Percentiles rank a stretch among this genome's conserved stretches.
phyloP scores from a whole-genome alignment of 2,797 vertebrate species.

The Urophycis tenuis region DNA sequence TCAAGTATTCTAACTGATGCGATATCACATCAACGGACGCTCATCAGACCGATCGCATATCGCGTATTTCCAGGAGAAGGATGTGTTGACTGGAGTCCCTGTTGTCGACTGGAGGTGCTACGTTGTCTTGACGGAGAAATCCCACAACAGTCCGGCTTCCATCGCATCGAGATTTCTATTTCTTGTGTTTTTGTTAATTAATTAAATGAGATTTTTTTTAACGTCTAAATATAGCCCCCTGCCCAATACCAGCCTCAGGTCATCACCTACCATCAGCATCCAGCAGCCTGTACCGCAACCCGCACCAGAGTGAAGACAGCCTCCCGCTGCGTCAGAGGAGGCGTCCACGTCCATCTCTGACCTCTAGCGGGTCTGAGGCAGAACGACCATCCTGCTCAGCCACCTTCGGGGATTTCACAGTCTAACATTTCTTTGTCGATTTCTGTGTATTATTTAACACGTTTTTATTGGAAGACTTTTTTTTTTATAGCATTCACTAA shows the following conservation, averaged over 20 bases:
- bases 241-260: constrained; percentile 24
- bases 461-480: neutral
- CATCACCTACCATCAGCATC: constrained; percentile 29
- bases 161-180: neutral
- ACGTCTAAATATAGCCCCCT: neutral
- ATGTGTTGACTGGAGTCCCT: neutral
- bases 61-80: neutral
- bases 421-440: neutral
- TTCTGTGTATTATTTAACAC: neutral
- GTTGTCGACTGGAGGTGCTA: neutral
- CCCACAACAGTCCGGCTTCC: neutral
- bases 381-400: neutral
- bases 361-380: neutral
- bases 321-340: neutral
- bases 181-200: neutral
- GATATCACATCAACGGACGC: neutral
- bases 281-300: constrained; percentile 37
- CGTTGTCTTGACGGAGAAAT: neutral
- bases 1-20: neutral
- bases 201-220: neutral
- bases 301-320: constrained; percentile 11
- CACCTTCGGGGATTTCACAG: neutral
- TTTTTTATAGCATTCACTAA: neutral
- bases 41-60: neutral
- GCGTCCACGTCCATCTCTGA: neutral